Base-by-base conservation (phyloP, 2,888 invertebrate genomes). In the Dryococelus australis region DNA sequence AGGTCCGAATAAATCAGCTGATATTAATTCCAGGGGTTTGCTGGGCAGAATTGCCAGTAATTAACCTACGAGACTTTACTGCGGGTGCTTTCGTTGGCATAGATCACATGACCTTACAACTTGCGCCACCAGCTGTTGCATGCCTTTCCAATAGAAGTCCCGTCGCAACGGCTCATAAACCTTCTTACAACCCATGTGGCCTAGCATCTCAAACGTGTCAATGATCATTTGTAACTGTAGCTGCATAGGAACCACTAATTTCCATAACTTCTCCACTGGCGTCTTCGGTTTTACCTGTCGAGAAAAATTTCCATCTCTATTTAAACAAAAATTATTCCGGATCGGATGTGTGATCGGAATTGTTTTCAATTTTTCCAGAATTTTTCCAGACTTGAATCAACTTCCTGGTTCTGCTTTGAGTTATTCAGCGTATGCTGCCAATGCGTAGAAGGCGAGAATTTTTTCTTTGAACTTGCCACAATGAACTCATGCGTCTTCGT, bases 271-370 rank as follows among this genome's bases (percentile, higher is more conserved):
- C 2, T 65, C 65, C 6, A 65, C 6, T 3, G 0, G 0, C 0
- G 0, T 16, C 4, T 0, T 16, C 1, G 0, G 1, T 4, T 0
- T 2, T 3, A 1, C 24, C 3, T 65, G 65, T 0, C 8, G 8
- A 16, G 24, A 65, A 0, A 65, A 24, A 65, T 12, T 65, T 0
- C 24, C 24, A 1, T 65, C 24, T 4, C 20, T 5, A 20, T 8
- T 12, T 6, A 65, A 16, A 24, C 65, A 65, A 65, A 65, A 65
- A 24, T 9, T 13, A 5, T 6, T 65, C 8, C 16, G 65, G 10
- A 65, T 9, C 65, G 8, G 6, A 12, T 47, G 9, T 9, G 6
- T 12, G 12, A 12, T 6, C 12, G 47, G 9, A 9, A 12, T 47
- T 47, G 6, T 6, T 9, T 47, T 47, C 12, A 47, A 47, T 47